Conservation (phyloP, 2,888 invertebrate species). For the Eupeodes latifasciatus region DNA sequence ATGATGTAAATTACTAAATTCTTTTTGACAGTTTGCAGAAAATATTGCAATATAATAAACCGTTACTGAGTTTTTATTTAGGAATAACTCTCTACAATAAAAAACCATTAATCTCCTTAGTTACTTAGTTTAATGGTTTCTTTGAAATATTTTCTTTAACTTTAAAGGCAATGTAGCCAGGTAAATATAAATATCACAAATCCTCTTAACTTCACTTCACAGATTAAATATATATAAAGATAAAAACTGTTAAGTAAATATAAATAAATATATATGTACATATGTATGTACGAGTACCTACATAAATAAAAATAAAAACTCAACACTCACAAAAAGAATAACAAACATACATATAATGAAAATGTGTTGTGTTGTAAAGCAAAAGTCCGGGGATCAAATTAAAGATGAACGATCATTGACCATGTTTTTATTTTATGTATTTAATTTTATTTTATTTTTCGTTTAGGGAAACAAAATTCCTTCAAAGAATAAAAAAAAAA, state of each 20-base stretch:
- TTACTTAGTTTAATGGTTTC: background rate
- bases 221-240: slow-evolving; percentile 13
- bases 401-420: slow-evolving; percentile 56
- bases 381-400: slow-evolving; percentile 33
- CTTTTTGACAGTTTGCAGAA: too few relatives aligned
- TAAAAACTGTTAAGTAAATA: background rate
- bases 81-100: too few relatives aligned
- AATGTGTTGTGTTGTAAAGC: background rate
- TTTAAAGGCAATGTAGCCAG: background rate
- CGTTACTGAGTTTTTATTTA: too few relatives aligned
- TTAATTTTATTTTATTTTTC: slow-evolving; percentile 25
- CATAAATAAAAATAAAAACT: slow-evolving; percentile 4
- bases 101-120: background rate
- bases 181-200: slow-evolving; percentile 21
- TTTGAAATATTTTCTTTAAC: background rate
- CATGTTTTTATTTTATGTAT: slow-evolving; percentile 39
- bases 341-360: background rate
- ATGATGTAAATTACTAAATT: too few relatives aligned
- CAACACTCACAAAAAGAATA: background rate
- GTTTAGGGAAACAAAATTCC: background rate
- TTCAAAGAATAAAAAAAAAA: slow-evolving; percentile 3
- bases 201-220: slow-evolving; percentile 32
- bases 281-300: too few relatives aligned
- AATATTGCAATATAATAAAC: too few relatives aligned
- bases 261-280: background rate